Evolutionary conservation across 2,113 vertebrate genomes (phyloP).

Genomic region (Tursiops truncatus): DNA sequence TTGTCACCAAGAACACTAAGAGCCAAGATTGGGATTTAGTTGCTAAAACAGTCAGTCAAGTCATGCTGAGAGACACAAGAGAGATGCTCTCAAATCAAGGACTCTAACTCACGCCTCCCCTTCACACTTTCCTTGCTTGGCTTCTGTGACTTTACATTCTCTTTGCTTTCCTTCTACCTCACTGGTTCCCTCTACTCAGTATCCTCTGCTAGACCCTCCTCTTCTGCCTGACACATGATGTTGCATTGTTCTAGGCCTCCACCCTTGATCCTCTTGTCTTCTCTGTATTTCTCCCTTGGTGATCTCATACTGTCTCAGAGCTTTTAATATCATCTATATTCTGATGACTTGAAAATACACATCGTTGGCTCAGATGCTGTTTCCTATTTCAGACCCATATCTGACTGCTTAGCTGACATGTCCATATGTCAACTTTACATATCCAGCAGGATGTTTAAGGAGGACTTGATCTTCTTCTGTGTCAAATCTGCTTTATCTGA

Average conservation of each 20-base stretch:
- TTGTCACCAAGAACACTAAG: background rate
- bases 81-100: background rate
- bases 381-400: background rate
- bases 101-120: background rate
- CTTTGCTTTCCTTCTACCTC: background rate
- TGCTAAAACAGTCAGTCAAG: background rate
- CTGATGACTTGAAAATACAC: background rate
- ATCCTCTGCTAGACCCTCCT: background rate
- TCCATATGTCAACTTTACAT: background rate
- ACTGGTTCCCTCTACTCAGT: background rate
- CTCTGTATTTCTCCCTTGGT: background rate
- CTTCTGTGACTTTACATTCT: background rate
- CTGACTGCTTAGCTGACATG: background rate
- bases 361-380: background rate
- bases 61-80: background rate
- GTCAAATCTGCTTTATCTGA: background rate
- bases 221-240: background rate
- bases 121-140: background rate
- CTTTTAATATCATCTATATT: background rate
- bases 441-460: background rate
- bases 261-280: background rate
- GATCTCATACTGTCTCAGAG: background rate
- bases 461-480: background rate
- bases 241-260: background rate
- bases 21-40: background rate